Percentiles rank a stretch among this genome's conserved stretches.
These are phyloP conservation scores for Antheraea yamamai DNA, from an alignment of 2,888 invertebrate genomes.

Conservation along the genomic window DNA sequence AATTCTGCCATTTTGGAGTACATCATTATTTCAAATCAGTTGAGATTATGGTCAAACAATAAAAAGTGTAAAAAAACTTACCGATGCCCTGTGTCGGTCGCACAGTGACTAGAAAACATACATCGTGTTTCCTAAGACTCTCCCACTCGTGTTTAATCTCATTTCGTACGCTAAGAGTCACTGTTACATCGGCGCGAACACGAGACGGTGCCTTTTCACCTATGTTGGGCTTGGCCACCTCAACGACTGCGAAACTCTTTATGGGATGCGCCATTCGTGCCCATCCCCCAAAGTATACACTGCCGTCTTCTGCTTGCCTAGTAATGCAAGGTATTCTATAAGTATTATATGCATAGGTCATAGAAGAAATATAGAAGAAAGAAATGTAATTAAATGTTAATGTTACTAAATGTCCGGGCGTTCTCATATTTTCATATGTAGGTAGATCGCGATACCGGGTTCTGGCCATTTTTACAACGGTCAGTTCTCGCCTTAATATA, in stretches of 20 bases:
- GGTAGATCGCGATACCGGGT: too few species aligned
- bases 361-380: not conserved
- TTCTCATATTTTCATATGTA: too few species aligned
- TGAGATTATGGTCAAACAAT: too few species aligned
- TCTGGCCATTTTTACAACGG: too few species aligned
- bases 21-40: too few species aligned
- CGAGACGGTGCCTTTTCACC: slow-evolving; percentile 97
- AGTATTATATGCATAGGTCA: not conserved
- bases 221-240: slow-evolving; percentile 95
- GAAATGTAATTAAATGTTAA: not conserved
- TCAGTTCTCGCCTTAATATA: too few species aligned
- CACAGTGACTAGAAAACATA: slow-evolving; percentile 97
- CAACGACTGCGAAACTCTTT: slow-evolving; percentile 95
- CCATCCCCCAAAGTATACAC: slow-evolving; percentile 97
- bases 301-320: slow-evolving; percentile 93
- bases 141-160: slow-evolving; percentile 99
- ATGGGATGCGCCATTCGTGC: slow-evolving; percentile 99
- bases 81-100: slow-evolving; percentile 92
- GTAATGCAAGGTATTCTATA: slow-evolving; percentile 12
- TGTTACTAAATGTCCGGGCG: not conserved
- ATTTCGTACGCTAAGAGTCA: slow-evolving; percentile 93
- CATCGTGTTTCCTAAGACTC: slow-evolving; percentile 97
- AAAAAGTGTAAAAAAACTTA: slow-evolving; percentile 40
- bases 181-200: slow-evolving; percentile 96
- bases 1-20: too few species aligned